Evolutionary conservation across 23 tunicate species (phyloP), one percentile per base, ranked within the genome.

Genomic region (Ciona savignyi): DNA sequence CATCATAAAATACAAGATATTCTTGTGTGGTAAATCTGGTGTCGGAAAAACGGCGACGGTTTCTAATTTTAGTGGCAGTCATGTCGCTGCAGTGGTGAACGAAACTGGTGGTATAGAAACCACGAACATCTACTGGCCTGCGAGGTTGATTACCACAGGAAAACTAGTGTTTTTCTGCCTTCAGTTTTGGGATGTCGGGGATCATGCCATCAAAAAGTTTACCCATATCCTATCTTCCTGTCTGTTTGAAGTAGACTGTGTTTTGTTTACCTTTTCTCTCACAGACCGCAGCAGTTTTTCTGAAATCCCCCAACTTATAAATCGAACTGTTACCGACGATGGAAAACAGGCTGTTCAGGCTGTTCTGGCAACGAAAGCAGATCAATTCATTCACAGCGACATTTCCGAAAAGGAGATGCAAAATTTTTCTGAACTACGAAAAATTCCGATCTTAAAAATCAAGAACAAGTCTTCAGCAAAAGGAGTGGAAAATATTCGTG

Each of bases 171-270:
- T 79, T 66, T 85, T 91, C 35, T 71, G 70, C 15, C 77, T 91
- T 1, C 80, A 80, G 24, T 80, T 91, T 70, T 91, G 97, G 97
- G 97, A 91, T 83, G 91, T 78, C 30, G 97, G 86, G 0, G 97
- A 91, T 48, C 71, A 85, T 66, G 90, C 91, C 1, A 60, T 84
- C 25, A 91, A 85, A 60, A 91, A 84, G 56, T 91, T 91, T 85
- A 91, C 84, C n/a, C 91, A 91, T 34, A 77, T 91, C 71, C 32
- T 91, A 34, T 91, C 97, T 0, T 89, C 97, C 11, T 91, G 91
- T 32, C 70, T 48, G 48, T 65, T 70, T 26, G 79, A 77, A 29
- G 97, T 69, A 0, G 97, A 91, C 60, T 80, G 91, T 69, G 30
- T 79, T 33, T 20, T 91, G 65, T 76, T 64, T 29, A 66, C 83